Conservation (phyloP, 1,140 invertebrate genomes). For the Sipha flava region DNA sequence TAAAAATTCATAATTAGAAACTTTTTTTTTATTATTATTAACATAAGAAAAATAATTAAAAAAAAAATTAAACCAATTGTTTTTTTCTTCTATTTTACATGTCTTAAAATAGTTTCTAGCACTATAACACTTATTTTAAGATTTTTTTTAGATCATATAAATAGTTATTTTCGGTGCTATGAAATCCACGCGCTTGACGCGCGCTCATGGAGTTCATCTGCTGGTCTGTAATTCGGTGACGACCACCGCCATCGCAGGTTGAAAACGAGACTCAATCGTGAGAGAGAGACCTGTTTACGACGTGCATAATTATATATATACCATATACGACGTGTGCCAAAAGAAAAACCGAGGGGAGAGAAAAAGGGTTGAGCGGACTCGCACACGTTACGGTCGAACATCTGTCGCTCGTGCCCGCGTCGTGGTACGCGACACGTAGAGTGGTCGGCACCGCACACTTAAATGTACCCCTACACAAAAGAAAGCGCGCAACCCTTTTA, state of each 20-base stretch:
- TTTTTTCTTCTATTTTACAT: too few species aligned
- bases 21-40: too few species aligned
- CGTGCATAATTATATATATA: too few species aligned
- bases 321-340: constrained; percentile 16
- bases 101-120: too few species aligned
- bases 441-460: too few species aligned
- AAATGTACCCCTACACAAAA: not conserved
- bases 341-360: not conserved
- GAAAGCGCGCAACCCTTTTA: not conserved
- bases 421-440: not conserved
- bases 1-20: too few species aligned
- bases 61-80: too few species aligned
- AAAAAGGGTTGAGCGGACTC: constrained; percentile 12
- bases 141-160: too few species aligned
- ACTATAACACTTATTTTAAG: too few species aligned
- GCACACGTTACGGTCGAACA: not conserved
- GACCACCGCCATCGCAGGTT: too few species aligned
- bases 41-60: too few species aligned
- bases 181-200: not conserved
- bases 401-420: not conserved
- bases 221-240: not conserved
- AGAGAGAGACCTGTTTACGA: not conserved
- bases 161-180: too few species aligned
- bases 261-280: not conserved
- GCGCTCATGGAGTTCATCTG: not conserved